Evolutionary conservation across 2,888 invertebrate genomes (phyloP).

Genomic region (Lasioglossum lativentre): DNA sequence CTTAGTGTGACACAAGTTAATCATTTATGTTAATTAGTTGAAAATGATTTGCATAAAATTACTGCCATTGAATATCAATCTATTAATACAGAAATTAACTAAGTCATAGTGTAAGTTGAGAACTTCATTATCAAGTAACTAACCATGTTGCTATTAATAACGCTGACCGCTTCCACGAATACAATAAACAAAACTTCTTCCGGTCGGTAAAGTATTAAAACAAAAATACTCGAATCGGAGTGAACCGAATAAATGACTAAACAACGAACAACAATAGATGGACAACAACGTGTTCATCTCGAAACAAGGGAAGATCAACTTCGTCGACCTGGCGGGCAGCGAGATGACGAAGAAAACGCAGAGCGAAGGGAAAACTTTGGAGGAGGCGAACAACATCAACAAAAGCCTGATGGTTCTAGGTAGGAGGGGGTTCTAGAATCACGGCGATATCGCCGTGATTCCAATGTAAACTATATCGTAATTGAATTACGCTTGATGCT

Average conservation of each 20-base stretch:
- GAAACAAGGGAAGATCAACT: slow-evolving; percentile 97
- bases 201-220: background rate
- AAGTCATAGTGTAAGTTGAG: too few species aligned
- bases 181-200: background rate
- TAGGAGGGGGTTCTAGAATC: slow-evolving; percentile 76
- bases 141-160: too few species aligned
- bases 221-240: background rate
- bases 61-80: too few species aligned
- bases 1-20: too few species aligned
- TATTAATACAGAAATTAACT: too few species aligned
- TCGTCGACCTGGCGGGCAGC: slow-evolving; percentile 98
- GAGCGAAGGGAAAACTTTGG: slow-evolving; percentile 94
- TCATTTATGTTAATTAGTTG: too few species aligned
- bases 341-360: slow-evolving; percentile 97
- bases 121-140: too few species aligned
- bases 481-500: background rate
- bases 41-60: too few species aligned
- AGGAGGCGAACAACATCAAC: slow-evolving; percentile 98
- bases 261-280: slow-evolving; percentile 74
- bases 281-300: slow-evolving; percentile 94
- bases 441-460: background rate
- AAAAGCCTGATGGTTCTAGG: slow-evolving; percentile 97
- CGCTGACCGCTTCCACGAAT: too few species aligned
- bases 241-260: background rate
- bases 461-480: background rate